phyloP scores from a whole-genome alignment of 2,113 vertebrate species.

The Tricholaema leucomelas region DNA sequence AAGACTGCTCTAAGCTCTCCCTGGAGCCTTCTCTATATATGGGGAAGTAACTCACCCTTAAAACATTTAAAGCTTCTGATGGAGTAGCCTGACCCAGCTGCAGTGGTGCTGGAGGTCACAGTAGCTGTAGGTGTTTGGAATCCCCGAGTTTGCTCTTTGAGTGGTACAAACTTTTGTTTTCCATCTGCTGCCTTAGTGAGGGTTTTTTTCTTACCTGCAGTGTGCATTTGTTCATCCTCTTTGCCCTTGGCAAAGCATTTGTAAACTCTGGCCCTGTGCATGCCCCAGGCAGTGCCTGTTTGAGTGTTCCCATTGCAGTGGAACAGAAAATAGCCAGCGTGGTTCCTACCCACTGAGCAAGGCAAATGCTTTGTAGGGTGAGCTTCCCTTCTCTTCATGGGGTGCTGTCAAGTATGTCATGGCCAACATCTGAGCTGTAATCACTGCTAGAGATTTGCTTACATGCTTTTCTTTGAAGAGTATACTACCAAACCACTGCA shows the following conservation, averaged over 20 bases:
- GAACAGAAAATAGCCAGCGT: not conserved
- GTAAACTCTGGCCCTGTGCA: not conserved
- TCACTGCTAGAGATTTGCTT: not conserved
- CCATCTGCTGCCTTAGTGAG: not conserved
- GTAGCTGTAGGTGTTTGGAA: not conserved
- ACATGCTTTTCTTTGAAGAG: not conserved
- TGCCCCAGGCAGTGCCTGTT: not conserved
- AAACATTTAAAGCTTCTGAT: not conserved
- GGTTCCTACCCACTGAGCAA: not conserved
- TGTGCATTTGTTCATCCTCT: not conserved
- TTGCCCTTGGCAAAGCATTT: slow-evolving; percentile 28
- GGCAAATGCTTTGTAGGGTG: not conserved
- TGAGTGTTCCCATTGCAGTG: not conserved
- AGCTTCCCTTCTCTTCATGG: not conserved
- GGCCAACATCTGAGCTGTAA: not conserved
- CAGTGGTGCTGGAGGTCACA: not conserved
- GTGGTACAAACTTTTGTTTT: not conserved
- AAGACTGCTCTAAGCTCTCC: no score
- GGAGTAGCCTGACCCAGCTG: not conserved
- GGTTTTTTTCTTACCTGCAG: slow-evolving; percentile 4
- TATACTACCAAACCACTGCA: accelerated
- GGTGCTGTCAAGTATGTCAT: not conserved
- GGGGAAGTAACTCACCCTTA: no score
- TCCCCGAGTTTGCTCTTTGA: not conserved
- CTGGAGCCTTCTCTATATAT: no score